phyloP scores from a whole-genome alignment of 2,113 vertebrate species.

The Gambusia holbrooki region DNA sequence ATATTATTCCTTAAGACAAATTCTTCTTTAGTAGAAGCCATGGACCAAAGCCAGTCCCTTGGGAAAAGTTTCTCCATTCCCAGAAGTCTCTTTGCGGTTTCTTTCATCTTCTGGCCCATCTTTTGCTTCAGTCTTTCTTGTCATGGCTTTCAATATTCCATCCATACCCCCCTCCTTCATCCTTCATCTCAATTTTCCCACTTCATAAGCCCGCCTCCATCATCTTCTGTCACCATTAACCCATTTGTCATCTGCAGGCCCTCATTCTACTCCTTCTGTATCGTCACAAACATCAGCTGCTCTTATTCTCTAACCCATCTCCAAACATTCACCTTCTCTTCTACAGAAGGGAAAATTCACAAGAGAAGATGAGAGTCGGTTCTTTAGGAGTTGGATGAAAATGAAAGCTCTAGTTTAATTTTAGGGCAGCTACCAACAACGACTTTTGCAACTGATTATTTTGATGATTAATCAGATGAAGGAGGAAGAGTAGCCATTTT shows the following conservation, averaged over 20 bases:
- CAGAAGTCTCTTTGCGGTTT: constrained; percentile 36
- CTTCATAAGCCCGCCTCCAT: neutral
- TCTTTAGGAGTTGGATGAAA: too few species aligned
- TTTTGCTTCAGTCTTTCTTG: constrained; percentile 49
- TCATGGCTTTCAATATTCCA: constrained; percentile 40
- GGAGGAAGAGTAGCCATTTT: too few species aligned
- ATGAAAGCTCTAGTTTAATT: too few species aligned
- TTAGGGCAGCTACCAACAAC: too few species aligned
- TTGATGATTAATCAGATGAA: too few species aligned
- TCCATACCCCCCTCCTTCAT: constrained; percentile 11
- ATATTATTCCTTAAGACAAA: neutral
- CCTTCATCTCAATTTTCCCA: constrained; percentile 1
- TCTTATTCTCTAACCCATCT: neutral
- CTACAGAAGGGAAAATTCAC: too few species aligned
- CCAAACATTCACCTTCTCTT: neutral
- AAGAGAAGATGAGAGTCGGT: too few species aligned
- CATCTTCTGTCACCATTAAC: constrained; percentile 7
- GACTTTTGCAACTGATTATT: too few species aligned
- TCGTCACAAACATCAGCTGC: neutral
- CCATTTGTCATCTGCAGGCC: neutral
- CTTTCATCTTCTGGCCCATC: constrained; percentile 46
- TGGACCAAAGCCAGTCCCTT: constrained; percentile 19
- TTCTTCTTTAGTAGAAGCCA: constrained; percentile 6
- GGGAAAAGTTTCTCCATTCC: constrained; percentile 23
- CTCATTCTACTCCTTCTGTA: neutral